Evolutionary conservation across 2,113 vertebrate species (phyloP).

Genomic region (Egretta garzetta): DNA sequence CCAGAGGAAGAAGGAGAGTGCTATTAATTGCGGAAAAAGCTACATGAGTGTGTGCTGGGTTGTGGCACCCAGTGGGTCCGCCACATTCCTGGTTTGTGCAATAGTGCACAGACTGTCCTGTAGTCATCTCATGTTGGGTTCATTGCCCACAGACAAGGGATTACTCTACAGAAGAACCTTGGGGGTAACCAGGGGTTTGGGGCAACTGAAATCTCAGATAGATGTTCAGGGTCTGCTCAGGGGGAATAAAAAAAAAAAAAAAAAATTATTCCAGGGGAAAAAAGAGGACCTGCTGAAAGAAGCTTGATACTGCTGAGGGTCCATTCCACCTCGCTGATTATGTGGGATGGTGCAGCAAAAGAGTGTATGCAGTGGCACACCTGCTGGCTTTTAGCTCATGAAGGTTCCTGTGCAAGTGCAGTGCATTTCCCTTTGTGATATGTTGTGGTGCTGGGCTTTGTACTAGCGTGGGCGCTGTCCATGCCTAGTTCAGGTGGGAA

Average conservation of each 20-base stretch:
- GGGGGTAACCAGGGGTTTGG: background rate
- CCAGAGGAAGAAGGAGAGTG: background rate
- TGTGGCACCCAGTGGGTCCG: background rate
- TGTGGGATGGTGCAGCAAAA: background rate
- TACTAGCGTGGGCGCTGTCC: fast-evolving
- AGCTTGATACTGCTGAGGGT: background rate
- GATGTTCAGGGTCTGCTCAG: background rate
- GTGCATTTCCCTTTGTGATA: background rate
- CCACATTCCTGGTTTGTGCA: background rate
- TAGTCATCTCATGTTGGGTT: background rate
- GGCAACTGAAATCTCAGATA: background rate
- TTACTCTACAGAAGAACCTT: background rate
- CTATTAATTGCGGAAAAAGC: background rate
- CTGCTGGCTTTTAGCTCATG: background rate
- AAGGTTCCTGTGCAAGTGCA: background rate
- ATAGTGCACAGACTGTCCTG: background rate
- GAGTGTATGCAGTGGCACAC: background rate
- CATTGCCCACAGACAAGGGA: background rate
- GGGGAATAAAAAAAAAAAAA: background rate
- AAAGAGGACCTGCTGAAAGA: background rate
- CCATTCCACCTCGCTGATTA: background rate
- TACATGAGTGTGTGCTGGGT: background rate
- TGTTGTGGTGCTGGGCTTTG: background rate
- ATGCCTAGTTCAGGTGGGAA: background rate
- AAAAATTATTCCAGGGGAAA: background rate